Evolutionary conservation across 2,797 vertebrate genomes (phyloP).

Genomic region (Ctenopoma multispine): DNA sequence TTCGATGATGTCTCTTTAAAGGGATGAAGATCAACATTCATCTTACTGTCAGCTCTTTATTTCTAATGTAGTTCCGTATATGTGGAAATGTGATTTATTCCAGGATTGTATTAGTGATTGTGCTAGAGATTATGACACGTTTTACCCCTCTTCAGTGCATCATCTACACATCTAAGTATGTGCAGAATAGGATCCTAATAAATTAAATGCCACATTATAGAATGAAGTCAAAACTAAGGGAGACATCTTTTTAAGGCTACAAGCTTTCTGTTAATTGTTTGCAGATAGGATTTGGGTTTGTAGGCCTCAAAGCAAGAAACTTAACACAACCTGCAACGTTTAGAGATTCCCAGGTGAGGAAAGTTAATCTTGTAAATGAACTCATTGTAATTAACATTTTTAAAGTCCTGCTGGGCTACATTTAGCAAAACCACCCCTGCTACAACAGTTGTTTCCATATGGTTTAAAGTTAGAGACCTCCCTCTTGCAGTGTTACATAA

Average conservation of each 20-base stretch:
- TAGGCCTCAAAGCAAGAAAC: constrained; percentile 8
- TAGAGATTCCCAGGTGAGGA: constrained; percentile 55
- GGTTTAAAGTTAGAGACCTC: constrained; percentile 41
- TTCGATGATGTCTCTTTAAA: constrained; percentile 32
- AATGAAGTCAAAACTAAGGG: constrained; percentile 6
- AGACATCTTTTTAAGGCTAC: constrained; percentile 10
- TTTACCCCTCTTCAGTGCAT: background rate
- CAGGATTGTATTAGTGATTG: background rate
- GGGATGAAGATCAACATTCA: constrained; percentile 40
- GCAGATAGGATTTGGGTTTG: constrained; percentile 17
- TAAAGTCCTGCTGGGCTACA: constrained; percentile 47
- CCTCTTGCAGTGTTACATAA: constrained; percentile 30
- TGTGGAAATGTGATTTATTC: constrained; percentile 20
- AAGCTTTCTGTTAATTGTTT: constrained; percentile 32
- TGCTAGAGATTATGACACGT: background rate
- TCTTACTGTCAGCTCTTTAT: constrained; percentile 28
- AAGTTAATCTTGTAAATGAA: constrained; percentile 54
- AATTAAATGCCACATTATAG: background rate
- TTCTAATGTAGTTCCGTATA: constrained; percentile 15
- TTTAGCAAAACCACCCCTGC: constrained; percentile 48
- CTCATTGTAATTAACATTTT: constrained; percentile 58
- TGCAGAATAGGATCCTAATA: background rate
- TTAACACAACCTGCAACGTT: constrained; percentile 49
- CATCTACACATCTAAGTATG: constrained; percentile 5
- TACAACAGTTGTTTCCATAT: constrained; percentile 66